Evolutionary conservation across 2,113 vertebrate genomes (phyloP).

Genomic region (Lamprologus tigripictilis): DNA sequence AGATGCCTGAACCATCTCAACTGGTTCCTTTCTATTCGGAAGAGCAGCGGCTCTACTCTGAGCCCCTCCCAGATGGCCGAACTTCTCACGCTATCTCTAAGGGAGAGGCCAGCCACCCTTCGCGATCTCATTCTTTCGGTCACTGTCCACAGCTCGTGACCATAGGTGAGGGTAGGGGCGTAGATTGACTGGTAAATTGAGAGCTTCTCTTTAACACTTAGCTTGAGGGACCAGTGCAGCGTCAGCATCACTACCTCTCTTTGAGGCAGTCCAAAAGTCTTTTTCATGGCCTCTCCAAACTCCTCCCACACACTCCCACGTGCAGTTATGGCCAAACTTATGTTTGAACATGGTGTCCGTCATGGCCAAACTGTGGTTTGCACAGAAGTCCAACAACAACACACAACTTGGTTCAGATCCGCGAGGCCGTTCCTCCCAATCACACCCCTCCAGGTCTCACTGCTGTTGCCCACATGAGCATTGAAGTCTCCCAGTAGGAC

Average conservation of each 20-base stretch:
- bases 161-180: not conserved
- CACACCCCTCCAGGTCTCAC: not conserved
- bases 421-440: not conserved
- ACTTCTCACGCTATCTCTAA: not conserved
- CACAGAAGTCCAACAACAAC: not conserved
- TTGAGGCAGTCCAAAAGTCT: not conserved
- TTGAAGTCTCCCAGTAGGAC: not conserved
- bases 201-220: not conserved
- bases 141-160: not conserved
- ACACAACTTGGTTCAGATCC: not conserved
- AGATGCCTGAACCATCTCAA: not conserved
- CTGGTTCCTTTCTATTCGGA: not conserved
- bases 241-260: not conserved
- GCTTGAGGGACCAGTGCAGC: not conserved
- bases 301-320: not conserved
- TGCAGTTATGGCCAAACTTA: not conserved
- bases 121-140: rapidly evolving
- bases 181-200: not conserved
- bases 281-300: not conserved
- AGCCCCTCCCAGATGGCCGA: not conserved
- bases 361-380: not conserved
- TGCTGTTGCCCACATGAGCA: not conserved
- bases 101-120: not conserved
- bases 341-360: not conserved
- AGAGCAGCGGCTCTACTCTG: not conserved